Conservation (phyloP, 1,140 invertebrate genomes). For the Nephotettix cincticeps region DNA sequence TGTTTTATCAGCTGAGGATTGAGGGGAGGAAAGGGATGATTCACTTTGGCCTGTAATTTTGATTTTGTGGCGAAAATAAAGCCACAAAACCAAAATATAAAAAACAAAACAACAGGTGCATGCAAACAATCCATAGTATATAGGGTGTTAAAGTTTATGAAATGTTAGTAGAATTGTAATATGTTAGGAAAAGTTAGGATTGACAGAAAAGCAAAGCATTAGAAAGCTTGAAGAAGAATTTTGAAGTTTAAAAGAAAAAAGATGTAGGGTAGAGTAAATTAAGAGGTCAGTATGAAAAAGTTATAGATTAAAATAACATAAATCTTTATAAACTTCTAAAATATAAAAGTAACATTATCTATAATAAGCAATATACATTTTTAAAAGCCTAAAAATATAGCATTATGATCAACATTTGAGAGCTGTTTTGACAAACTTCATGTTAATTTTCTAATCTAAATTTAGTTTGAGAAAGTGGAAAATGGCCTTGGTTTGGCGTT, state of each 20-base stretch:
- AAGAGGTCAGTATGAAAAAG: background rate
- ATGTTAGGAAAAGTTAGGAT: constrained; percentile 18
- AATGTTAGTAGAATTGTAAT: constrained; percentile 3
- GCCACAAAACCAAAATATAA: background rate
- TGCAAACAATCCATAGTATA: background rate
- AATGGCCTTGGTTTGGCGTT: constrained; percentile 63
- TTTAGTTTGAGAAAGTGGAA: constrained; percentile 57
- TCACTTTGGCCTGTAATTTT: constrained; percentile 24
- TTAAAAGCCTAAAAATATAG: constrained; percentile 4
- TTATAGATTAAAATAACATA: no score
- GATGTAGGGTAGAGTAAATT: no score
- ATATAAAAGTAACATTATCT: no score
- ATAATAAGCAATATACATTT: background rate
- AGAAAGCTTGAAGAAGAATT: constrained; percentile 26
- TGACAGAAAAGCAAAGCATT: constrained; percentile 28
- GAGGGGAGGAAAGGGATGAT: constrained; percentile 21
- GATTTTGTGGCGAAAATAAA: constrained; percentile 1
- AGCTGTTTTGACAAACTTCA: constrained; percentile 14
- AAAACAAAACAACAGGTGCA: background rate
- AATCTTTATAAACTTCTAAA: no score
- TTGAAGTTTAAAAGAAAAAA: constrained; percentile 24
- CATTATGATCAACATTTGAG: constrained; percentile 20
- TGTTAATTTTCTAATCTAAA: constrained; percentile 1
- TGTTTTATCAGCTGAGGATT: background rate
- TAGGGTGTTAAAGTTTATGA: background rate